Percentiles rank a stretch among this genome's conserved stretches.
phyloP scores from a whole-genome alignment of 2,888 invertebrate species.

The Pristionchus mayeri region DNA sequence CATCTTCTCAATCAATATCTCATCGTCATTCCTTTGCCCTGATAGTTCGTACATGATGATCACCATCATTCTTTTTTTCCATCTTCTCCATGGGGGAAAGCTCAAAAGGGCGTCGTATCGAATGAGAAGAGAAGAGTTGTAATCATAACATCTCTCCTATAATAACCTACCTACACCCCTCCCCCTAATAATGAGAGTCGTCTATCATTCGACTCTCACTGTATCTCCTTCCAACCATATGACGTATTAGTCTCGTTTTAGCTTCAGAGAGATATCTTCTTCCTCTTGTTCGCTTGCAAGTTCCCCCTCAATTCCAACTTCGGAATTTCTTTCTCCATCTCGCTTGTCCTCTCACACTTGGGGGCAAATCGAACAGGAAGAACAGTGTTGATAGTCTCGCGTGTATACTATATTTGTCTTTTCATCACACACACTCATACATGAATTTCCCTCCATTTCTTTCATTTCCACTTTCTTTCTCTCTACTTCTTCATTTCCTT shows the following conservation, averaged over 20 bases:
- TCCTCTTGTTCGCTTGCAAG: background rate
- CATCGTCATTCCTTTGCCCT: too few relatives aligned
- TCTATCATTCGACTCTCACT: background rate
- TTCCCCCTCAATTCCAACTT: background rate
- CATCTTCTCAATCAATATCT: too few relatives aligned
- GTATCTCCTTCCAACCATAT: background rate
- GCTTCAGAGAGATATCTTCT: background rate
- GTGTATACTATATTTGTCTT: too few relatives aligned
- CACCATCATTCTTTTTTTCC: background rate
- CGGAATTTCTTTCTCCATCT: background rate
- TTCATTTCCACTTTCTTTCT: background rate
- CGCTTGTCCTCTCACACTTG: too few relatives aligned
- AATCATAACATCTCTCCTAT: conserved; percentile 15
- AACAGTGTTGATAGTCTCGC: too few relatives aligned
- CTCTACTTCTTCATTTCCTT: conserved; percentile 17
- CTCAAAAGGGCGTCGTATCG: background rate
- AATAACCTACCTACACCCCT: background rate
- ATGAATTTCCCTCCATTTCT: background rate
- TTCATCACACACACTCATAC: too few relatives aligned
- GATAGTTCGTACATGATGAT: too few relatives aligned
- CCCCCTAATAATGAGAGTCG: background rate
- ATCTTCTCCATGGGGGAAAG: background rate
- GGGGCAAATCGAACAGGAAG: too few relatives aligned
- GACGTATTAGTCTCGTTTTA: background rate
- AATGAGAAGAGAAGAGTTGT: background rate